A percentile compares a stretch with the other conserved stretches of the same genome.
Conservation (phyloP, 2,797 vertebrate species). For the Phrynocephalus guinanensis region DNA sequence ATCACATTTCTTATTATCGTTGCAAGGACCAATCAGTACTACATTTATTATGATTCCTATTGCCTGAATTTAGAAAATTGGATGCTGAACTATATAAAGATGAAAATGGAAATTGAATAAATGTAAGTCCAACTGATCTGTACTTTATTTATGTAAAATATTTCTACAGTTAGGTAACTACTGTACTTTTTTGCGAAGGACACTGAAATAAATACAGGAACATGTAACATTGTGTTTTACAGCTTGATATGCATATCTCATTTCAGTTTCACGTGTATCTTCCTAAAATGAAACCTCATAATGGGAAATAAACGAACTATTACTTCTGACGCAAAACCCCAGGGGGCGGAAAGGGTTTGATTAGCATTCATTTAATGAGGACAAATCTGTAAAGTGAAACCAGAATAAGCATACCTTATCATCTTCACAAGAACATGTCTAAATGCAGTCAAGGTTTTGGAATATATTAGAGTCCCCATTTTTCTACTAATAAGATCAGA, state of each 20-base stretch:
- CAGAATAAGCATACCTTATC: neutral
- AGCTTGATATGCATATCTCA: neutral
- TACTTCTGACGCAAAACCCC: neutral
- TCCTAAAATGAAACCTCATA: neutral
- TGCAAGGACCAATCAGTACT: neutral
- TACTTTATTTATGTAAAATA: neutral
- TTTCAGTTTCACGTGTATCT: neutral
- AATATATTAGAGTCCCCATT: neutral
- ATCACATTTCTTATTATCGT: neutral
- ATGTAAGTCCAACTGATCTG: neutral
- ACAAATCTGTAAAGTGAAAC: neutral
- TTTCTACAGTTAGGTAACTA: neutral
- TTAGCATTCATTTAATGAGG: neutral
- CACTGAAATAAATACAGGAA: neutral
- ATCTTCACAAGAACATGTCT: neutral
- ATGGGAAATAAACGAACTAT: neutral
- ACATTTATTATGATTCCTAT: neutral
- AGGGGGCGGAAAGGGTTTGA: neutral
- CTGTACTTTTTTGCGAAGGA: neutral
- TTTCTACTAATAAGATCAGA: neutral
- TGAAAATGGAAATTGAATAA: neutral
- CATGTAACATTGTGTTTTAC: neutral
- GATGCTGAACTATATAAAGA: neutral
- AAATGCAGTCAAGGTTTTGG: neutral
- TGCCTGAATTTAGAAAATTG: neutral